Percentiles rank a stretch among this genome's conserved stretches.
Evolutionary conservation across 2,113 vertebrate species (phyloP).

Genomic region (Seriola aureovittata): DNA sequence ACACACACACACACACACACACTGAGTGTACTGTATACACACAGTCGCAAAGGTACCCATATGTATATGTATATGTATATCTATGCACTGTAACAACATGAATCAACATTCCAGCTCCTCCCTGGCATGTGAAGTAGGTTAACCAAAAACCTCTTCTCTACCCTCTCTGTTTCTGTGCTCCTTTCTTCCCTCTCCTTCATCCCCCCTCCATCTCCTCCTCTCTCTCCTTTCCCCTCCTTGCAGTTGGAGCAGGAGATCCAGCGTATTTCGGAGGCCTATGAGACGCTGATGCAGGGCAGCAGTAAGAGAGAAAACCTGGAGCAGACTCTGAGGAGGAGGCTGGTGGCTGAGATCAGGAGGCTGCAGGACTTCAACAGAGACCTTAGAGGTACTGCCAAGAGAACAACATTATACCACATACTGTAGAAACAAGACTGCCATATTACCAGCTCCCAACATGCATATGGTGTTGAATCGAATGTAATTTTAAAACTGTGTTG

Average conservation of each 20-base stretch:
- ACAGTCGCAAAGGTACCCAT: constrained; percentile 41
- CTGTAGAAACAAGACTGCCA: background rate
- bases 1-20: constrained; percentile 33
- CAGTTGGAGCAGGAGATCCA: constrained; percentile 98
- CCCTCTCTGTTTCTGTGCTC: constrained; percentile 26
- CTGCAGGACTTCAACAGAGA: constrained; percentile 98
- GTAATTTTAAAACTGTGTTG: constrained; percentile 32
- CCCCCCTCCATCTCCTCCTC: background rate
- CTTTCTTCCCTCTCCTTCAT: constrained; percentile 26
- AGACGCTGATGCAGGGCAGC: constrained; percentile 94
- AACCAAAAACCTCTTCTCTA: constrained; percentile 60
- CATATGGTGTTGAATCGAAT: background rate
- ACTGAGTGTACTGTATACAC: constrained; percentile 38
- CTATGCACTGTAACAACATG: constrained; percentile 60
- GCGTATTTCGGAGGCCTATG: constrained; percentile 95
- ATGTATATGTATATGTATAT: constrained; percentile 57
- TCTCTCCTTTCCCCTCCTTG: constrained; percentile 6
- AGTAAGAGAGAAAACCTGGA: constrained; percentile 95
- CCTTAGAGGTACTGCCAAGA: constrained; percentile 88
- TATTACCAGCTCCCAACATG: background rate
- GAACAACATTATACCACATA: background rate
- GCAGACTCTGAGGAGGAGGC: constrained; percentile 94
- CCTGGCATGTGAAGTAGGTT: constrained; percentile 65
- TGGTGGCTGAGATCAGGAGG: constrained; percentile 92
- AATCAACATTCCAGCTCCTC: constrained; percentile 68